Percentiles rank a stretch among this genome's conserved stretches.
phyloP scores from a whole-genome alignment of 2,113 vertebrate species.

The Sturnira hondurensis region DNA sequence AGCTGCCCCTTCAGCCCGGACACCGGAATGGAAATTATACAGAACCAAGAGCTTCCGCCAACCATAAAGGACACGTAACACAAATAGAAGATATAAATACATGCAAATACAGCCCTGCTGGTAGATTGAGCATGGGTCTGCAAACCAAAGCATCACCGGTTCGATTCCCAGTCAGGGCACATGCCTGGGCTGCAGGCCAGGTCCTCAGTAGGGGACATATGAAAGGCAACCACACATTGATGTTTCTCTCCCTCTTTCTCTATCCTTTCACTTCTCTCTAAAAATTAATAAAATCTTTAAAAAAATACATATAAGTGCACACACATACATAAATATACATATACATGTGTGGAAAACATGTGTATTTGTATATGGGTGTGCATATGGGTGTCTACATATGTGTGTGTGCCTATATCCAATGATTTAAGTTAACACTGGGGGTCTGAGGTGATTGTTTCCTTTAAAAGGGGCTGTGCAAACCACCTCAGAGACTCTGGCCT shows the following conservation, averaged over 20 bases:
- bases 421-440: not conserved
- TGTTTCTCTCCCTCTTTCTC: too few species aligned
- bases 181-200: too few species aligned
- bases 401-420: not conserved
- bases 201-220: too few species aligned
- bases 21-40: not conserved
- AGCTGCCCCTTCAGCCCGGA: not conserved
- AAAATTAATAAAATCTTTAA: too few species aligned
- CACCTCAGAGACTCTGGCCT: not conserved
- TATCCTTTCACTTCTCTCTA: too few species aligned
- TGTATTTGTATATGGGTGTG: not conserved
- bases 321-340: too few species aligned
- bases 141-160: too few species aligned
- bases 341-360: accelerated
- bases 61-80: not conserved
- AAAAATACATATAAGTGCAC: not conserved
- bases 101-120: too few species aligned
- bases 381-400: not conserved
- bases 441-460: not conserved
- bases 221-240: too few species aligned
- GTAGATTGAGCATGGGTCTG: too few species aligned
- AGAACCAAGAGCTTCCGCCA: not conserved
- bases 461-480: not conserved
- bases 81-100: not conserved
- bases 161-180: too few species aligned